Base-by-base conservation (phyloP, 1,140 invertebrate species). In the Cryptotermes secundus region DNA sequence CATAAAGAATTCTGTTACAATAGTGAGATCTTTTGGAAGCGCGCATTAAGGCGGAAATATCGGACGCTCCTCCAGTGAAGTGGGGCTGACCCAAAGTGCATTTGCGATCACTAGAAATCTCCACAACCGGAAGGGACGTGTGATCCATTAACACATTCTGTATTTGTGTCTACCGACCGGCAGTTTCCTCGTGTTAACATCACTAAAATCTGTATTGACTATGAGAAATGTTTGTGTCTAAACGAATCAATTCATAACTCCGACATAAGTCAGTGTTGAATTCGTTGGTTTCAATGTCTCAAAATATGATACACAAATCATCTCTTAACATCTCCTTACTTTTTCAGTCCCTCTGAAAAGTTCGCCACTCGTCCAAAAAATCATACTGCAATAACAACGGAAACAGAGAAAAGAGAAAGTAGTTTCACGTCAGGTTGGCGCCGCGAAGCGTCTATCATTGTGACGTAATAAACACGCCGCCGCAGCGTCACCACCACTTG, bases 391-490 rank as follows among this genome's bases (percentile, higher is more conserved):
- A 72, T 72, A 72, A 59, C 53, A 59, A 72, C 26, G n/a, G 31
- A 72, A 26, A n/a, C n/a, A 72, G 45, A 72, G 26, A 10, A 72
- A 31, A 72, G 59, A 19, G 16, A 31, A 72, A 7, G 59, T 72
- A 72, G 59, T 72, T 49, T 72, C 26, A 72, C 59, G 59, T 72
- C 59, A 72, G 16, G 59, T 72, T 72, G 59, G 59, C 59, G 59
- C 59, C 59, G 59, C 59, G 59, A 72, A 9, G n/a, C 59, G 59
- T 72, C 59, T 72, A 31, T 72, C n/a, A 3, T 31, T 72, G 26
- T 72, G 59, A 72, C 59, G 59, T 72, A 72, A 72, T 72, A 72
- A 72, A 72, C 26, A 72, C 26, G n/a, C 59, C 59, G 59, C 26
- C 59, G 19, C 59, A 72, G 59, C 26, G 59, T 72, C 59, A 72